Conservation (phyloP, 2,113 vertebrate species). For the Entomyzon cyanotis region DNA sequence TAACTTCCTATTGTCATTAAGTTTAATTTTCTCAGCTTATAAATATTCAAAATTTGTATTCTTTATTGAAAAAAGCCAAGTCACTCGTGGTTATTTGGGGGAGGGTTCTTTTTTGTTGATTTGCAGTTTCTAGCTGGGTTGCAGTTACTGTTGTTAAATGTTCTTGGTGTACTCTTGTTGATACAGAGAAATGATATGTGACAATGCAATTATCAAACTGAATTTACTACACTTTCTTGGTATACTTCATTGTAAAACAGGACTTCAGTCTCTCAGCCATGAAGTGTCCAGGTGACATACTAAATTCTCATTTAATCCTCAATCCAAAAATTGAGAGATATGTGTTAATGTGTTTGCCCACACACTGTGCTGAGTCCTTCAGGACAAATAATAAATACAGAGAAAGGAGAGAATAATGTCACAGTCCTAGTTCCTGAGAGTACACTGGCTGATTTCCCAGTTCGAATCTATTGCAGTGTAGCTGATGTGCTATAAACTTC, state of each 20-base stretch:
- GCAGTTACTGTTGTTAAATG: not conserved
- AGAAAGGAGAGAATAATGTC: not conserved
- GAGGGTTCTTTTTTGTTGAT: not conserved
- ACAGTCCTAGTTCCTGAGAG: not conserved
- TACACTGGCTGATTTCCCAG: not conserved
- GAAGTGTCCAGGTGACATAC: not conserved
- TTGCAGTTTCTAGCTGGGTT: not conserved
- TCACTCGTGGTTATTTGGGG: fast-evolving
- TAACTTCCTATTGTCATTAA: not conserved
- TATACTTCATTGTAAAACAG: not conserved
- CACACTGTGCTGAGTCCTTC: not conserved
- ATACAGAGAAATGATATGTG: not conserved
- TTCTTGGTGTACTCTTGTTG: not conserved
- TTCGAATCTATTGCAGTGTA: not conserved
- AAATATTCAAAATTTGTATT: not conserved
- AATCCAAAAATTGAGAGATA: not conserved
- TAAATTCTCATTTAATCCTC: not conserved
- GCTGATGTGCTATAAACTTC: not conserved
- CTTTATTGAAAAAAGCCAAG: not conserved
- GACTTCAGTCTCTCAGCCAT: not conserved
- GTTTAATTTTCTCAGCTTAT: not conserved
- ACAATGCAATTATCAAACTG: not conserved
- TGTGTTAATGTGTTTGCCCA: fast-evolving
- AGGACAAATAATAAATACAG: not conserved
- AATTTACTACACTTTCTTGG: not conserved